Evolutionary conservation across 2,113 vertebrate genomes (phyloP), one percentile per base, ranked within the genome.

Genomic region (Ramphastos sulfuratus): DNA sequence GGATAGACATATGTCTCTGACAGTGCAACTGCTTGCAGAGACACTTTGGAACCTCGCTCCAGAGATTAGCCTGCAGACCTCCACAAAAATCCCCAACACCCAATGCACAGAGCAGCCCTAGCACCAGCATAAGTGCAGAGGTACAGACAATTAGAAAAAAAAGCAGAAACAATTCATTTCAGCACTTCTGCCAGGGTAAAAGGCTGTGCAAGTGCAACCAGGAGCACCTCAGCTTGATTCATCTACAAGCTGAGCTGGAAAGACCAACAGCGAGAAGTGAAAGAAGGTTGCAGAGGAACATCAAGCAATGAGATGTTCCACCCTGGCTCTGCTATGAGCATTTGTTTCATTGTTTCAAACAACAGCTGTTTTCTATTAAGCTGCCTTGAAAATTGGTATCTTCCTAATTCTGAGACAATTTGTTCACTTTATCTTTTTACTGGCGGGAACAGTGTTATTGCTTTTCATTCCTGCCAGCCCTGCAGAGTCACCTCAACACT

Each of bases 371-470:
- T 95, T 46, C 70, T 86, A 69, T 87, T 80, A 95, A 82, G 37
- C 65, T 84, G 61, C 72, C 79, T 94, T 90, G 39, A 87, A 96
- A 91, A 94, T 59, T 90, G 39, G 82, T 95, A 50, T 92, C 87
- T 93, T 94, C 87, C 91, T 92, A 18, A 46, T 83, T 88, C 67
- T 44, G 54, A 90, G 75, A 91, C 54, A 85, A 91, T 85, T 84
- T n/a, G 5, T 76, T 83, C 75, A 50, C 54, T 86, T 94, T 61
- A n/a, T 90, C 89, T 92, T 95, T 96, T 89, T 95, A 60, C 73
- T 95, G 85, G 84, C 93, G 89, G 44, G 83, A 77, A 13, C 31
- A 33, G 9, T 92, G 35, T 95, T 95, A 82, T 85, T 96, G 58
- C 80, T 94, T 95, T 88, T 90, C 73, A 56, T 90, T 91, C 80